Conservation (phyloP, 2,113 vertebrate species). For the Anguilla japonica region DNA sequence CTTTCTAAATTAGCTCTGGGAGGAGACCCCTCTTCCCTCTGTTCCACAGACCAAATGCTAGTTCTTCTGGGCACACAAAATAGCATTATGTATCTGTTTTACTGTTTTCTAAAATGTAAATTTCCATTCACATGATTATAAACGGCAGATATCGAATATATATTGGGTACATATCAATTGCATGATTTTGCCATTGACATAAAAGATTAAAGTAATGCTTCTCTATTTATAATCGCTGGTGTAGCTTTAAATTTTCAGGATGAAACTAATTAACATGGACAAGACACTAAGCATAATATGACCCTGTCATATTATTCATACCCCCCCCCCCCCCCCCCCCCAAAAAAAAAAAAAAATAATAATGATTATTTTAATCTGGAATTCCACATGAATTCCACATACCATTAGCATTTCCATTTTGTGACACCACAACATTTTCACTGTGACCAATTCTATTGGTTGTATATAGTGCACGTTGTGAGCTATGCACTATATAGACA, state of each 20-base stretch:
- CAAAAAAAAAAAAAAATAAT: no score
- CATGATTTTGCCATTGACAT: neutral
- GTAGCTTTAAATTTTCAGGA: neutral
- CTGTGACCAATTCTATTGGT: neutral
- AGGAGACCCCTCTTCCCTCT: neutral
- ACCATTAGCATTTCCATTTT: neutral
- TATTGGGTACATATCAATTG: neutral
- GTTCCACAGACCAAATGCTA: neutral
- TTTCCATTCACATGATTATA: neutral
- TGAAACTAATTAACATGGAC: neutral
- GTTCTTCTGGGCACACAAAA: neutral
- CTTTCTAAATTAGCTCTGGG: neutral
- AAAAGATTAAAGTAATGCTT: neutral
- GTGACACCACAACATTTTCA: conserved; percentile 3
- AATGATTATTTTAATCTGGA: no score
- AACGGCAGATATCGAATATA: neutral
- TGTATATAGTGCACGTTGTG: neutral
- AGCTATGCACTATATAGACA: neutral
- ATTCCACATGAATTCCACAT: neutral
- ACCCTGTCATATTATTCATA: neutral
- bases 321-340: neutral
- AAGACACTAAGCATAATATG: no score
- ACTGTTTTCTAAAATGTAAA: neutral
- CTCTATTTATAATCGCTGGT: neutral
- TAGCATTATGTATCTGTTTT: neutral